phyloP scores from a whole-genome alignment of 2,797 vertebrate species.

The Threskiornis aethiopicus region DNA sequence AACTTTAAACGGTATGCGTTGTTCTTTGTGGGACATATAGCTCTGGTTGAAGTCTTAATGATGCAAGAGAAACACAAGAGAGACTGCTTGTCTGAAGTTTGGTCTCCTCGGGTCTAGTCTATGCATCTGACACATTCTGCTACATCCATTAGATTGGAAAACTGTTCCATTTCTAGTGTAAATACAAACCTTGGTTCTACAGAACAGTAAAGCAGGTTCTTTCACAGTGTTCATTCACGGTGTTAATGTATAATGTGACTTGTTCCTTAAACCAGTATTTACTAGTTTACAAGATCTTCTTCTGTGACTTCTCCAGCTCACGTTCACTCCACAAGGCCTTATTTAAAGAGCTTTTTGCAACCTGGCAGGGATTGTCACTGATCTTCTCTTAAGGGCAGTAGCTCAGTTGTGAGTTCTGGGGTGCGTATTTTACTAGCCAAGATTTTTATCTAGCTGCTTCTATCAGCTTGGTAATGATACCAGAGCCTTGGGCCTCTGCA shows the following conservation, averaged over 20 bases:
- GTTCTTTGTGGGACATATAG: neutral
- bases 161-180: neutral
- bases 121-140: neutral
- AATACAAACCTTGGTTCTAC: neutral
- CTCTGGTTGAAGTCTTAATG: neutral
- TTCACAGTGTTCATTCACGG: neutral
- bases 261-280: neutral
- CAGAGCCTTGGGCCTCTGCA: neutral
- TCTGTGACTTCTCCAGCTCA: neutral
- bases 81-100: neutral
- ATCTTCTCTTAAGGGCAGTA: neutral
- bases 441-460: neutral
- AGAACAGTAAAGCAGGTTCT: neutral
- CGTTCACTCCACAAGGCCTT: fast-evolving
- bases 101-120: neutral
- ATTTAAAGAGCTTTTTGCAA: neutral
- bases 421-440: no score
- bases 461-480: neutral
- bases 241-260: neutral
- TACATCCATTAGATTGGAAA: neutral
- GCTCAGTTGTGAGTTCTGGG: neutral
- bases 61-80: neutral
- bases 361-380: no score
- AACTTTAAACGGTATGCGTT: neutral
- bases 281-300: neutral